These are phyloP conservation scores for Brevimyrus niger DNA, from an alignment of 2,113 vertebrate species.

Conservation along the genomic window DNA sequence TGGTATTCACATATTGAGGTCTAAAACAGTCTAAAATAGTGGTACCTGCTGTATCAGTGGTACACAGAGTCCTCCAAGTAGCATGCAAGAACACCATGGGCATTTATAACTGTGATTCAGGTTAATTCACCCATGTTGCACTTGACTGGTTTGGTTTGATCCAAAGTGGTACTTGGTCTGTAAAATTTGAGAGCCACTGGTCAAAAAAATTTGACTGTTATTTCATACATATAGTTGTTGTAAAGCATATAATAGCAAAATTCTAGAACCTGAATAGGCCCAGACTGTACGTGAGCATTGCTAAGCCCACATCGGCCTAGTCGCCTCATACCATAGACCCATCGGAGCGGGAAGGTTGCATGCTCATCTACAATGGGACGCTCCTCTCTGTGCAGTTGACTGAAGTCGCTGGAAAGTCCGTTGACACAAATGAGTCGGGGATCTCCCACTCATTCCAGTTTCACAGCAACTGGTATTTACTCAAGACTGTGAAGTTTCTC, in stretches of 20 bases:
- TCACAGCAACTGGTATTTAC: not conserved
- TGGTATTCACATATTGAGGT: not conserved
- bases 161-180: not conserved
- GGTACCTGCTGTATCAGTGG: not conserved
- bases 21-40: not conserved
- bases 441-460: not conserved
- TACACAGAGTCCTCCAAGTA: not conserved
- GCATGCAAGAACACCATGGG: not conserved
- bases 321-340: conserved; percentile 37
- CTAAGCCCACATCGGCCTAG: conserved; percentile 35
- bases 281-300: conserved; percentile 52
- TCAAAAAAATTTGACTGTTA: not conserved
- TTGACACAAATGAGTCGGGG: not conserved
- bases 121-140: not conserved
- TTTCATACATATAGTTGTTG: not conserved
- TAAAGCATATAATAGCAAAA: not conserved
- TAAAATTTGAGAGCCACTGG: not conserved
- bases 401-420: not conserved
- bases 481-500: not conserved
- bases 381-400: conserved; percentile 43
- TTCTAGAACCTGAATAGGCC: not conserved
- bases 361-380: conserved; percentile 38
- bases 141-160: not conserved
- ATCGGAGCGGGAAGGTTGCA: conserved; percentile 47
- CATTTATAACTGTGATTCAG: not conserved